These are phyloP conservation scores for Ephialtes manifestator DNA, from an alignment of 2,888 invertebrate genomes.

Conservation along the genomic window DNA sequence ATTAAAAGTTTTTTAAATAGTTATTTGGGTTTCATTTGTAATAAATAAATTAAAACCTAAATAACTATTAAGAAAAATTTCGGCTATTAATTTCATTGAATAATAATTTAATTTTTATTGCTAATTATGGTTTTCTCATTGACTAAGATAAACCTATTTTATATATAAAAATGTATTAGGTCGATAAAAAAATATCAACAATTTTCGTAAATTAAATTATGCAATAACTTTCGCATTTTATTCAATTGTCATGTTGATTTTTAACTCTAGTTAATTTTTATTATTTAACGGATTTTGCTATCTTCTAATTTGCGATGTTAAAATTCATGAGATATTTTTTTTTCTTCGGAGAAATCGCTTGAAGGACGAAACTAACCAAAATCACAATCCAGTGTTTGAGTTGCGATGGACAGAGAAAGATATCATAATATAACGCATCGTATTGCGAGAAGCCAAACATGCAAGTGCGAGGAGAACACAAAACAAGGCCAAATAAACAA, in stretches of 20 bases:
- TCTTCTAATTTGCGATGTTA: neutral
- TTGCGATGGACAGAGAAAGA: neutral
- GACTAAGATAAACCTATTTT: too few relatives aligned
- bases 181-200: neutral
- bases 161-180: too few relatives aligned
- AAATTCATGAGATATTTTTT: conserved; percentile 11
- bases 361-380: neutral
- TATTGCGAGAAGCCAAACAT: neutral
- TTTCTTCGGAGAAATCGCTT: neutral
- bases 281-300: neutral
- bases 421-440: conserved; percentile 7
- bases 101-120: too few relatives aligned
- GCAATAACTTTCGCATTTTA: neutral
- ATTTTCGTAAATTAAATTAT: neutral
- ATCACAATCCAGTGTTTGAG: neutral
- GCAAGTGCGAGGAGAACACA: conserved; percentile 13
- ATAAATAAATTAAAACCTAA: too few relatives aligned
- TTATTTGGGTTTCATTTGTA: too few relatives aligned
- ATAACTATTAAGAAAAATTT: too few relatives aligned
- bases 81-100: too few relatives aligned
- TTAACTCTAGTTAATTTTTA: too few relatives aligned
- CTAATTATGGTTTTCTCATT: too few relatives aligned
- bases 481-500: conserved; percentile 47
- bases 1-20: too few relatives aligned
- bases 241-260: neutral